These are phyloP conservation scores for Lutraria lutraria DNA, from an alignment of 2,888 invertebrate species.

Conservation along the genomic window DNA sequence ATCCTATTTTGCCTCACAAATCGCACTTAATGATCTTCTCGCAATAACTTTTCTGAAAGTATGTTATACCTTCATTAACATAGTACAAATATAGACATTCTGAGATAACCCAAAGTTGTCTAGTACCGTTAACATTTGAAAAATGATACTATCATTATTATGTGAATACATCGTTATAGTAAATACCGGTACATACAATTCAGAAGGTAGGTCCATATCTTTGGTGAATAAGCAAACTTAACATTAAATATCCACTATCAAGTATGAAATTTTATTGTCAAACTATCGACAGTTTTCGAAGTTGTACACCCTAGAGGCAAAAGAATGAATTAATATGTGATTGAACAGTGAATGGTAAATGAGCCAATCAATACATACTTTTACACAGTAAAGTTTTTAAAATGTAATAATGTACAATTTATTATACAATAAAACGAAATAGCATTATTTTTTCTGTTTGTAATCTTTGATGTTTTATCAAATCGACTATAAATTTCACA, in stretches of 20 bases:
- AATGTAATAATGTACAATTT: neutral
- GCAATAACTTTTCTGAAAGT: neutral
- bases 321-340: neutral
- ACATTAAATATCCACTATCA: conserved; percentile 26
- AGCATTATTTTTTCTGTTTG: too few relatives aligned
- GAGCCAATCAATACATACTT: neutral
- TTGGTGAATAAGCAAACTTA: neutral
- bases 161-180: neutral
- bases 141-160: conserved; percentile 26
- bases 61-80: neutral
- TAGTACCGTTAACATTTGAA: conserved; percentile 46
- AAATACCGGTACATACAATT: conserved; percentile 12
- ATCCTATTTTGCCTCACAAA: neutral
- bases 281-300: conserved; percentile 12
- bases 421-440: too few relatives aligned
- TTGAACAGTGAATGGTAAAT: neutral
- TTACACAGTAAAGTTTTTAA: neutral
- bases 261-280: conserved; percentile 22
- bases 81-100: conserved; percentile 21
- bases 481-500: too few relatives aligned
- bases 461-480: too few relatives aligned
- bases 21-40: neutral
- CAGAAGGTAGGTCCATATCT: neutral
- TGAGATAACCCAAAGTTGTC: conserved; percentile 44
- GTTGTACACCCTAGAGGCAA: neutral